Base-by-base conservation (phyloP, 2,797 vertebrate species). In the Antrozous pallidus region DNA sequence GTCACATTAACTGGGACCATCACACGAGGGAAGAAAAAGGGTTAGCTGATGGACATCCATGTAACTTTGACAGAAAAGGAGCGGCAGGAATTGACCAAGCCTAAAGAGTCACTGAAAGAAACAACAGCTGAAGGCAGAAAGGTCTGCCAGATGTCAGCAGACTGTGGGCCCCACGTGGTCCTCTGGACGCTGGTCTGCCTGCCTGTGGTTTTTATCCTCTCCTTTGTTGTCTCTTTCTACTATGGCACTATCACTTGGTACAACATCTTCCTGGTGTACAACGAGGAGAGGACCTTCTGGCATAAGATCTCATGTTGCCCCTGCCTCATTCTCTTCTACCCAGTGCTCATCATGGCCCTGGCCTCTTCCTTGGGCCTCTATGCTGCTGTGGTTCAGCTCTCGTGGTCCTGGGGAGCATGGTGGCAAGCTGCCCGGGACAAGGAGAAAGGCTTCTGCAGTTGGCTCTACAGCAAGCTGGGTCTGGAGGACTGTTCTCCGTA, bases 231-330 rank as follows among this genome's bases (percentile, higher is more conserved):
- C 90, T 99, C 99, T 20, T 99, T 99, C 98, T 99, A 99, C 98
- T 99, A 99, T 1, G 99, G 99, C 96, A 99, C 99, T 3, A 99
- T 99, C 97, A 99, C 99, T 91, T 99, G 99, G 99, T 99, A 99
- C 97, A 99, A 99, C 38, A 99, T 99, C 91, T 99, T 99, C 98
- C 98, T 99, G 94, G 99, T 99, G 83, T 99, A 99, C 98, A 99
- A 99, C 0, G 99, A 99, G 97, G 99, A 99, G 95, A 99, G 99
- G 98, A 99, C 99, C 95, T 99, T 99, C 98, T 99, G 99, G 99
- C 99, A 99, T 97, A 99, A 99, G 98, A 99, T 99, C 42, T 99
- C 99, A 0, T 98, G 99, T 92, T 99, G 99, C 94, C 99, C 99
- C n/a, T 99, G 99, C 95, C 98, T 99, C 88, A 99, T 99, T 87